Evolutionary conservation across 2,113 vertebrate species (phyloP).

Genomic region (Crotalus viridis): DNA sequence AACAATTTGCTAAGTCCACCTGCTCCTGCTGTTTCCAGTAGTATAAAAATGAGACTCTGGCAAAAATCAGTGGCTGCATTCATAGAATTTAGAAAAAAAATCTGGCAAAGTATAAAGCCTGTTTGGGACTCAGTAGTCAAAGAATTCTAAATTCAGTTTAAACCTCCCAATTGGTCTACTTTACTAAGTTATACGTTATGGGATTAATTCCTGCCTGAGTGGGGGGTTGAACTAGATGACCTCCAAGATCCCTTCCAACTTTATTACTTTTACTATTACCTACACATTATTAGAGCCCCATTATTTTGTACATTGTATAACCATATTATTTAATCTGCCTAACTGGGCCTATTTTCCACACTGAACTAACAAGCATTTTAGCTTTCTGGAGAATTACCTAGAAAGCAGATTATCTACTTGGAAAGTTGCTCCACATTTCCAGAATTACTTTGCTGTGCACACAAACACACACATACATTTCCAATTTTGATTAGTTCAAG

Average conservation of each 20-base stretch:
- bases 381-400: slow-evolving; percentile 30
- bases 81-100: not conserved
- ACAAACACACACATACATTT: not conserved
- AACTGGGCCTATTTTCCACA: not conserved
- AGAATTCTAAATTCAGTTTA: not conserved
- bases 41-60: not conserved
- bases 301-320: slow-evolving; percentile 3
- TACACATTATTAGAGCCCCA: not conserved
- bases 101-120: not conserved
- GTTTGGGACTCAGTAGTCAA: not conserved
- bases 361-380: slow-evolving; percentile 44
- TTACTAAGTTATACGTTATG: slow-evolving; percentile 1
- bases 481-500: slow-evolving; percentile 34
- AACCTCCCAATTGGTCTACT: not conserved
- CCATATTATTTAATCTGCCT: slow-evolving; percentile 29
- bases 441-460: not conserved
- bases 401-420: not conserved
- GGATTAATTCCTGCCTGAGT: not conserved
- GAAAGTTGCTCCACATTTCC: slow-evolving; percentile 31
- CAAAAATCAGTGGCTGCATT: not conserved
- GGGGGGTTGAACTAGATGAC: too few species aligned
- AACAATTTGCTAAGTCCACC: not conserved
- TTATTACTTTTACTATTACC: not conserved
- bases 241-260: too few species aligned
- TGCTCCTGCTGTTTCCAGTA: not conserved